Evolutionary conservation across 1,140 invertebrate species (phyloP).

Genomic region (Heliconius himera): DNA sequence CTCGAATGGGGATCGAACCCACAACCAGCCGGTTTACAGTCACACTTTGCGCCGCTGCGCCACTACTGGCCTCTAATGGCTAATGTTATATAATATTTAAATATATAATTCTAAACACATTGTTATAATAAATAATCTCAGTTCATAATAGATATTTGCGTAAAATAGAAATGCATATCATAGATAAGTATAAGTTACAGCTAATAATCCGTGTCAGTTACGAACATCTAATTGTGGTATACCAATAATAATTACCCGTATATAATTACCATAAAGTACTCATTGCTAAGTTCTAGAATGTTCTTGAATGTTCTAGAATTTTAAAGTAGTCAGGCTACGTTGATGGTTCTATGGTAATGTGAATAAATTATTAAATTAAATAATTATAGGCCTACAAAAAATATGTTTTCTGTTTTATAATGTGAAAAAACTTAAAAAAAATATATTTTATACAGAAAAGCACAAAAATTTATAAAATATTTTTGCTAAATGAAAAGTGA

Average conservation of each 20-base stretch:
- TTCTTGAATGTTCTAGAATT: not conserved
- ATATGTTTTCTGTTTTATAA: no score
- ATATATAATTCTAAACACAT: not conserved
- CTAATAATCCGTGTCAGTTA: not conserved
- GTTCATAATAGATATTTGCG: not conserved
- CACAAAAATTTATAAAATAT: no score
- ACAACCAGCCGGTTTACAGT: no score
- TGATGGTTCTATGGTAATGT: not conserved
- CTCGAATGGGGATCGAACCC: no score
- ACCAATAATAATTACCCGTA: conserved; percentile 11
- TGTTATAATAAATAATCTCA: not conserved
- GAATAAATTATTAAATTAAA: not conserved
- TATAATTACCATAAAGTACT: not conserved
- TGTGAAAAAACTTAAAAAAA: no score
- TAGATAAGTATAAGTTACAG: not conserved
- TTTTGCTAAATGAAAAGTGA: no score
- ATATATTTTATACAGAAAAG: no score
- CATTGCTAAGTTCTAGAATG: not conserved
- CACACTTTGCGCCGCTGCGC: no score
- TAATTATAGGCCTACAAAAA: not conserved
- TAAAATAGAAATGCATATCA: not conserved
- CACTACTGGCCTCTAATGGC: no score
- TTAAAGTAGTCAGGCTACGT: not conserved
- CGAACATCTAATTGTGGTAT: not conserved
- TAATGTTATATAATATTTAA: not conserved